Conservation (phyloP, 2,888 invertebrate species). For the Aphodius granarius region DNA sequence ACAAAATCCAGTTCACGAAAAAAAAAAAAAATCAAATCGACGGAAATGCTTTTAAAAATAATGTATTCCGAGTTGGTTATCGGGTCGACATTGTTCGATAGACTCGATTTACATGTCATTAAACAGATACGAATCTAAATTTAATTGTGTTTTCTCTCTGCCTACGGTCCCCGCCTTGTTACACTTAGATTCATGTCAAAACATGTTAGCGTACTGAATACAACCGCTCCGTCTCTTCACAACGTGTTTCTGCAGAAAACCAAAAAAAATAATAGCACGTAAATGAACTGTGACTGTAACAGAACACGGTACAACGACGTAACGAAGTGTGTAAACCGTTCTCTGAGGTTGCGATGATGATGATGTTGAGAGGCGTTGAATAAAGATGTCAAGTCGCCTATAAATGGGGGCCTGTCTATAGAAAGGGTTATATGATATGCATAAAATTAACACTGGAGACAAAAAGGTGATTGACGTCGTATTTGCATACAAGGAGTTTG, state of each 20-base stretch:
- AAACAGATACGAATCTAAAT: slow-evolving; percentile 25
- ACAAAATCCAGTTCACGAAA: neutral
- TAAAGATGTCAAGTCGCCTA: neutral
- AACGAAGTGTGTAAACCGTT: slow-evolving; percentile 1
- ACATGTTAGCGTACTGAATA: slow-evolving; percentile 19
- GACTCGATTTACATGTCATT: slow-evolving; percentile 27
- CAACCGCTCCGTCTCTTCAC: neutral
- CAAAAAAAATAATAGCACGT: slow-evolving; percentile 5
- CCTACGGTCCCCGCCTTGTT: slow-evolving; percentile 12
- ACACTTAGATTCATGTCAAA: slow-evolving; percentile 22
- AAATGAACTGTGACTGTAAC: slow-evolving; percentile 8
- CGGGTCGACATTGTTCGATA: slow-evolving; percentile 20
- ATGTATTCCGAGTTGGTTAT: slow-evolving; percentile 4
- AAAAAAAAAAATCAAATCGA: neutral
- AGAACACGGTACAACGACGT: neutral
- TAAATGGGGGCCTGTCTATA: neutral
- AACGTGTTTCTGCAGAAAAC: neutral
- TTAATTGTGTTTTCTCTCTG: slow-evolving; percentile 24
- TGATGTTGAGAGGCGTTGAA: neutral
- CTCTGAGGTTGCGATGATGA: neutral
- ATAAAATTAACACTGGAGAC: neutral
- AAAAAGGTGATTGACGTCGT: neutral
- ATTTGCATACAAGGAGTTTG: neutral
- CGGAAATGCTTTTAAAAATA: slow-evolving; percentile 9
- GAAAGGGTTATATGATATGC: neutral